Percentiles rank a stretch among this genome's conserved stretches.
Evolutionary conservation across 2,888 invertebrate species (phyloP).

Genomic region (Lithosia quadra): DNA sequence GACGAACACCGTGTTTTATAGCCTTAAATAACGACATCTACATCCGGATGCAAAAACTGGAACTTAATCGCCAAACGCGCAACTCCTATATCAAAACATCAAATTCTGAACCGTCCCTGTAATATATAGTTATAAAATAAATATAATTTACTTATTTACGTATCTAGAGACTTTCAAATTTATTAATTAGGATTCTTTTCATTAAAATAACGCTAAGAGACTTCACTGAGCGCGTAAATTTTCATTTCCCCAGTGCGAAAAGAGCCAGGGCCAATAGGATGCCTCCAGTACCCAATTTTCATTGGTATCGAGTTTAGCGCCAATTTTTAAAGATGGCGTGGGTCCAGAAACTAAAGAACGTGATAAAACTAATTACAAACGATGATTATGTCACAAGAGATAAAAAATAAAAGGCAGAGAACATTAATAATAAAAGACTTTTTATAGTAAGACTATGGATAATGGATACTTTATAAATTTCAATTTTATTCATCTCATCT

Average conservation of each 20-base stretch:
- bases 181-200: background rate
- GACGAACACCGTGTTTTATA: background rate
- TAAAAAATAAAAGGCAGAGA: background rate
- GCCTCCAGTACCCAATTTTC: background rate
- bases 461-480: background rate
- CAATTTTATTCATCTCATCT: background rate
- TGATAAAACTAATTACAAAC: background rate
- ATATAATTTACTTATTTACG: background rate
- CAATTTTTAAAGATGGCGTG: background rate
- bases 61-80: background rate
- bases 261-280: background rate
- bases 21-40: conserved; percentile 13
- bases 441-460: background rate
- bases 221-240: background rate
- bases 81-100: background rate
- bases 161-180: background rate
- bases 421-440: background rate
- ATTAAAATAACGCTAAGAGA: background rate
- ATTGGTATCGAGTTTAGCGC: background rate
- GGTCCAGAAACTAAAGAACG: background rate
- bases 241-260: background rate
- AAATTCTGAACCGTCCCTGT: too few species aligned
- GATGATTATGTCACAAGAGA: background rate
- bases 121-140: background rate
- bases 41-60: background rate